Evolutionary conservation across 2,888 invertebrate genomes (phyloP), one percentile per base, ranked within the genome.

Genomic region (Scotopteryx bipunctaria): DNA sequence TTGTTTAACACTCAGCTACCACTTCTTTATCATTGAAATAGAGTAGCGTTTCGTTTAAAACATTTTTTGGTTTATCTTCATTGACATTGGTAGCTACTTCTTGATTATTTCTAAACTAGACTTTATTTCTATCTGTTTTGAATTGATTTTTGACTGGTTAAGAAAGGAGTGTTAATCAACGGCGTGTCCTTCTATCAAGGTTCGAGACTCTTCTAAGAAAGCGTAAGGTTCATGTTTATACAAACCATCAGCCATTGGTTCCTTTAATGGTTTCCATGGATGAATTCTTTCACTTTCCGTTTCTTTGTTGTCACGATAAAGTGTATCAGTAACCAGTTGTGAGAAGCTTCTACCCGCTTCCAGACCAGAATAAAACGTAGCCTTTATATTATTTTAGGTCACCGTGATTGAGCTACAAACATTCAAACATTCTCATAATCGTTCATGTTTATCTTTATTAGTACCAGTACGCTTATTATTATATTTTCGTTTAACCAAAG

Each of bases 91-190:
- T 59, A 64, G 66, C 58, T 4, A 25, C 9, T 61, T 45, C 59
- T 54, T 47, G 38, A 36, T 52, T 15, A 38, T 9, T 23, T 37
- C 31, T 54, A 68, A 71, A 71, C 59, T 66, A 53, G 55, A 57
- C 70, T 62, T 71, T 67, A 68, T 56, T 37, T 21, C 29, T 17
- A 32, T 29, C 9, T 8, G 1, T 38, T 61, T 78, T 67, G 64
- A 65, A 66, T 64, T 63, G 52, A 63, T 62, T 70, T 77, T 72
- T 48, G 64, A 57, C 59, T 64, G 48, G 29, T 54, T 43, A 46
- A 60, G 71, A 77, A 73, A 77, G 74, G 83, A 76, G 84, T 74
- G 85, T 77, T 86, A 87, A 87, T 84, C 78, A 84, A 77, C 67
- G 67, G 81, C 73, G 80, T 80, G 76, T 78, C 76, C 71, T 78